These are phyloP conservation scores for Parthenolecanium corni DNA, from an alignment of 2,888 invertebrate species.

Conservation along the genomic window DNA sequence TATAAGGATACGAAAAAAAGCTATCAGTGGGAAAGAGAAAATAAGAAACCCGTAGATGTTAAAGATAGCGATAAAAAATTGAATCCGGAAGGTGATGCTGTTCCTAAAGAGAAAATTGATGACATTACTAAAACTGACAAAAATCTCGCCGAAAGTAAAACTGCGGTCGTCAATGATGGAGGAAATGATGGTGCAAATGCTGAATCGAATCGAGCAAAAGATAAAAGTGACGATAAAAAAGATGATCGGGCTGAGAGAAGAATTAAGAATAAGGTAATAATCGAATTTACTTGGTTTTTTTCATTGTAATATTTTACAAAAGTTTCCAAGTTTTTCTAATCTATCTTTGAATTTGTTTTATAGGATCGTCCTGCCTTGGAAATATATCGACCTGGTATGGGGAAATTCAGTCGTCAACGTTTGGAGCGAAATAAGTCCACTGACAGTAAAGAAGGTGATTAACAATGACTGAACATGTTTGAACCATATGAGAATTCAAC, in stretches of 20 bases:
- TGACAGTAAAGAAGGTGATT: slow-evolving; percentile 18
- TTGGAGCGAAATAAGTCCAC: slow-evolving; percentile 21
- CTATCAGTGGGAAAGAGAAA: background rate
- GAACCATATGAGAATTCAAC: too few relatives aligned
- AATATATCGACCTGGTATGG: slow-evolving; percentile 82
- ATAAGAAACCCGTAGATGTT: background rate
- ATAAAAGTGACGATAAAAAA: slow-evolving; percentile 17
- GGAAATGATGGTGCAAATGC: background rate
- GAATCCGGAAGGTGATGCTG: background rate
- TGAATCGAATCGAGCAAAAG: slow-evolving; percentile 13
- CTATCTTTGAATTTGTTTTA: background rate
- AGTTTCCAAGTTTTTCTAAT: background rate
- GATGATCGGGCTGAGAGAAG: slow-evolving; percentile 49
- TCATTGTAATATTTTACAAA: background rate
- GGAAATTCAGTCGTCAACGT: slow-evolving; percentile 48
- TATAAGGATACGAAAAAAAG: slow-evolving; percentile 16
- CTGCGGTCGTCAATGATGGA: background rate
- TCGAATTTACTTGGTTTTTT: slow-evolving; percentile 5
- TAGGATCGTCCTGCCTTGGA: slow-evolving; percentile 74
- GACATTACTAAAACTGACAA: background rate
- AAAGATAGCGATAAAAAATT: background rate
- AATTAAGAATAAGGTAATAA: slow-evolving; percentile 53
- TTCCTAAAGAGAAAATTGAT: background rate
- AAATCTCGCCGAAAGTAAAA: slow-evolving; percentile 2
- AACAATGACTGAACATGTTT: background rate